Percentiles rank a stretch among this genome's conserved stretches.
phyloP scores from a whole-genome alignment of 1,140 invertebrate genomes.

The Leguminivora glycinivorella region DNA sequence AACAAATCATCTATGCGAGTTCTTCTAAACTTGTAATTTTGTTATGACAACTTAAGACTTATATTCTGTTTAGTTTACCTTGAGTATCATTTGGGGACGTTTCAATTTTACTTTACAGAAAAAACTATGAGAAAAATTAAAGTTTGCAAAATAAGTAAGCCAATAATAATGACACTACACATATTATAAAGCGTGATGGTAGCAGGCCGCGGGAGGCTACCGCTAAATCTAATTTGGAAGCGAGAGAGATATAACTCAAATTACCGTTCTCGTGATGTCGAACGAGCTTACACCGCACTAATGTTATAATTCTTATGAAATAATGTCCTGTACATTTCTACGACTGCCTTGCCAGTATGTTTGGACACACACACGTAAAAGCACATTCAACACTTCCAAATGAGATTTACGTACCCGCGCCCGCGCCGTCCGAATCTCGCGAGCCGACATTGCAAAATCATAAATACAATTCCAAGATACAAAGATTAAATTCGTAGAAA shows the following conservation, averaged over 20 bases:
- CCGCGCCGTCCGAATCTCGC: not conserved
- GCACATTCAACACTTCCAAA: not conserved
- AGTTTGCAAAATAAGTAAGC: not conserved
- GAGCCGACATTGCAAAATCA: too few relatives aligned
- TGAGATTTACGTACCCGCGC: not conserved
- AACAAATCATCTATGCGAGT: not conserved
- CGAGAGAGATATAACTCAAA: not conserved
- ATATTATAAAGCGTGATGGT: not conserved
- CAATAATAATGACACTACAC: not conserved
- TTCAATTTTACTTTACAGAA: too few relatives aligned
- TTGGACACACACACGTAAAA: not conserved
- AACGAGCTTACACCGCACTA: not conserved
- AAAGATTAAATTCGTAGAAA: too few relatives aligned
- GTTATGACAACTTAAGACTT: not conserved
- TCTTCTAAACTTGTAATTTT: not conserved
- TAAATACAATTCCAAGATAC: too few relatives aligned
- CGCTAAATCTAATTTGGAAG: not conserved
- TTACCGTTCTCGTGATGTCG: too few relatives aligned
- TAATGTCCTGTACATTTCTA: not conserved
- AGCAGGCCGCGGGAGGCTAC: slow-evolving; percentile 3
- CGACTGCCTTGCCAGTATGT: not conserved
- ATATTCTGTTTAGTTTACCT: not conserved
- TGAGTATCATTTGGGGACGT: not conserved
- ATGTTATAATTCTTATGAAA: not conserved
- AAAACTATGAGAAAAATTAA: not conserved